A percentile compares a stretch with the other conserved stretches of the same genome.
Conservation (phyloP, 2,797 vertebrate species). For the Myripristis murdjan region DNA sequence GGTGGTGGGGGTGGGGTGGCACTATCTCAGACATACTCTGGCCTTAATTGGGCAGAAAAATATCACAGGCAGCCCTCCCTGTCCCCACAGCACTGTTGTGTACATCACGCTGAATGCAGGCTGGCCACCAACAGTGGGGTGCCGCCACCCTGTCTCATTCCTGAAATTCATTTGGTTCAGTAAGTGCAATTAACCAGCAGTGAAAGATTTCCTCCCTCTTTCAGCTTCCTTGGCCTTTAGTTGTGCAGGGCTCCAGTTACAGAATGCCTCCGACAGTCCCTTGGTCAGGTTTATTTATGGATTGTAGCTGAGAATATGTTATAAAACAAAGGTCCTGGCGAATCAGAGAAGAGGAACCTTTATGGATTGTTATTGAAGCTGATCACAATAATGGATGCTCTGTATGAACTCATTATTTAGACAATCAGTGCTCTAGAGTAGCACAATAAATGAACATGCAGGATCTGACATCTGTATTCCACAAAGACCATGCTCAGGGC, state of each 20-base stretch:
- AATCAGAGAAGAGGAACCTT: constrained; percentile 4
- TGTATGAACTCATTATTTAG: constrained; percentile 22
- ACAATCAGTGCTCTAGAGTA: constrained; percentile 10
- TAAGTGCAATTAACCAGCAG: constrained; percentile 72
- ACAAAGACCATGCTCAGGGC: constrained; percentile 49
- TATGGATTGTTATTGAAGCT: constrained; percentile 20
- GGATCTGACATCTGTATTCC: constrained; percentile 67
- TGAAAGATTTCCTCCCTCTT: constrained; percentile 53
- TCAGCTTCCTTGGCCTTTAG: constrained; percentile 37
- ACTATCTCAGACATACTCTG: constrained; percentile 66
- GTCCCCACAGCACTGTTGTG: constrained; percentile 64
- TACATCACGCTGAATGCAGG: constrained; percentile 69
- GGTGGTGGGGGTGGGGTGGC: background rate
- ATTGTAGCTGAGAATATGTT: background rate
- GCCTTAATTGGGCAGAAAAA: constrained; percentile 86
- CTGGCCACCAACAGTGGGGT: constrained; percentile 71
- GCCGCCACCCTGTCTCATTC: constrained; percentile 52
- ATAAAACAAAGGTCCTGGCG: constrained; percentile 8
- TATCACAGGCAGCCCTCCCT: constrained; percentile 72
- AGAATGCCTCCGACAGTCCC: constrained; percentile 5
- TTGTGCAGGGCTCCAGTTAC: constrained; percentile 10
- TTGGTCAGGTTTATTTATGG: constrained; percentile 27
- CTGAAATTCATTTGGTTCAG: constrained; percentile 67
- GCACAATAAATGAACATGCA: constrained; percentile 45
- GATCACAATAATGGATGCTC: constrained; percentile 28